These are phyloP conservation scores for Fragum whitleyi DNA, from an alignment of 2,888 invertebrate species.

Conservation along the genomic window DNA sequence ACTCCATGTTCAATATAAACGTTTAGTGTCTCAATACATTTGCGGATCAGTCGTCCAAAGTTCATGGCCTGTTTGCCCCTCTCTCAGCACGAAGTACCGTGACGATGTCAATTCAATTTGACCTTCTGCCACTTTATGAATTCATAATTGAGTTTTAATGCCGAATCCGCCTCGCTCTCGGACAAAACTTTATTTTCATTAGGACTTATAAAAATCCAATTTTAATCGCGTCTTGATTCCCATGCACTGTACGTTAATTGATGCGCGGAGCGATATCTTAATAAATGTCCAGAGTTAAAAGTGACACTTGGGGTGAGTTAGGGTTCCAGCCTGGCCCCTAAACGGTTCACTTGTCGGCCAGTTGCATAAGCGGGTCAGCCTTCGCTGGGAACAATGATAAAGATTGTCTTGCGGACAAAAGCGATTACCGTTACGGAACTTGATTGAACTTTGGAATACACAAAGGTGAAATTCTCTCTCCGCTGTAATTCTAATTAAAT, in stretches of 20 bases:
- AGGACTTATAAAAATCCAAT: constrained; percentile 59
- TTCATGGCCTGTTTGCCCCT: constrained; percentile 7
- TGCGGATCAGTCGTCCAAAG: not conserved
- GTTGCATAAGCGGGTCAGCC: constrained; percentile 52
- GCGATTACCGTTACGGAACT: constrained; percentile 61
- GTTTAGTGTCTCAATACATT: constrained; percentile 1
- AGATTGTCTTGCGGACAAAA: constrained; percentile 18
- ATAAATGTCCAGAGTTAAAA: constrained; percentile 47
- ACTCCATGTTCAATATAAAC: not conserved
- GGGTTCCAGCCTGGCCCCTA: constrained; percentile 52
- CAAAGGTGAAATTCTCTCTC: constrained; percentile 33
- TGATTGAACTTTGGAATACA: constrained; percentile 41
- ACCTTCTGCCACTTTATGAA: constrained; percentile 65
- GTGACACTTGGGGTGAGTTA: constrained; percentile 45
- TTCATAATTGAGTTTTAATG: constrained; percentile 55
- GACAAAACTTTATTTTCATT: constrained; percentile 53
- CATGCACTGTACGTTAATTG: constrained; percentile 51
- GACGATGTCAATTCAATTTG: constrained; percentile 50
- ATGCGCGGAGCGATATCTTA: constrained; percentile 58
- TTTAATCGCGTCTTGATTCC: constrained; percentile 41
- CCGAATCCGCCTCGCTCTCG: constrained; percentile 22
- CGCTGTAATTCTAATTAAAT: constrained; percentile 64
- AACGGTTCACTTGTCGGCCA: constrained; percentile 65
- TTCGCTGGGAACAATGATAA: constrained; percentile 34
- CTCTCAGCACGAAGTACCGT: constrained; percentile 13